phyloP scores from a whole-genome alignment of 2,113 vertebrate species.

The Chloebia gouldiae region DNA sequence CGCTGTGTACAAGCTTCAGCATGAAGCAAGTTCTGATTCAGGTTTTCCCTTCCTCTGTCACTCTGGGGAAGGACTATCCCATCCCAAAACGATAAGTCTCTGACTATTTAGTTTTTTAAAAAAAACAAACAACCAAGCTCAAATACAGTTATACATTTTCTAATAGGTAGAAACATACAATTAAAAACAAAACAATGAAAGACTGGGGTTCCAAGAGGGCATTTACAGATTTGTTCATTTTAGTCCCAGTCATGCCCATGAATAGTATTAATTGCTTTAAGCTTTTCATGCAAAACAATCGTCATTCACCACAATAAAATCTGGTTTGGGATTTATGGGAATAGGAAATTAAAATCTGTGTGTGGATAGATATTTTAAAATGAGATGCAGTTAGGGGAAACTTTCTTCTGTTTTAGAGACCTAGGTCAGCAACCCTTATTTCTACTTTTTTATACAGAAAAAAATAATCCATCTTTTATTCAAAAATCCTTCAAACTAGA shows the following conservation, averaged over 20 bases:
- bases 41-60: neutral
- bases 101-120: neutral
- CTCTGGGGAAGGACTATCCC: neutral
- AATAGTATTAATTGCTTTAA: constrained; percentile 50
- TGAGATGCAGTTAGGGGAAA: neutral
- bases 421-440: neutral
- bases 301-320: constrained; percentile 39
- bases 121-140: neutral
- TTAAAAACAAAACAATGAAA: neutral
- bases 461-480: neutral
- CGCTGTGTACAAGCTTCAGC: neutral
- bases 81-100: neutral
- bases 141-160: neutral
- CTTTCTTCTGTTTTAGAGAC: neutral
- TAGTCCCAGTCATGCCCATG: constrained; percentile 8
- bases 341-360: neutral
- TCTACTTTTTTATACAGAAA: neutral
- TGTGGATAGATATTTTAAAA: neutral
- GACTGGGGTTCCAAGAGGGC: neutral
- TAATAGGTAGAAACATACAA: neutral
- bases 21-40: neutral
- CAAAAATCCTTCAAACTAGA: neutral
- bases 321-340: constrained; percentile 1
- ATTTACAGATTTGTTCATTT: constrained; percentile 30
- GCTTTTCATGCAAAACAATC: constrained; percentile 29